Base-by-base conservation (phyloP, 2,888 invertebrate species). In the Drosophila crucigera region DNA sequence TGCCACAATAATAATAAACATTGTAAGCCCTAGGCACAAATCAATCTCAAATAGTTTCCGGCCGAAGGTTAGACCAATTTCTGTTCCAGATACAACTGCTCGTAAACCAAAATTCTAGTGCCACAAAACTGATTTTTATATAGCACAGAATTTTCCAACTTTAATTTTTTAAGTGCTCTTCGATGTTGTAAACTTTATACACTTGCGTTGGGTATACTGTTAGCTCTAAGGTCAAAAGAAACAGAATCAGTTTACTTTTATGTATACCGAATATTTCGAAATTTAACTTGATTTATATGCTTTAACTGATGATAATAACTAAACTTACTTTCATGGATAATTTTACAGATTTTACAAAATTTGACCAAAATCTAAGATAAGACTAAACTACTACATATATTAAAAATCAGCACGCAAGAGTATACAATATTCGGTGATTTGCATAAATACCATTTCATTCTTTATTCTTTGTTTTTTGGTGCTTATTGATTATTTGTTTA, bases 61-160 rank as follows among this genome's bases (percentile, higher is more conserved):
- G 30, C 25, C 83, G 89, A 84, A 84, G 84, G 90, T 84, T 90
- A 72, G 31, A 66, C 35, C 50, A 82, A 90, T 80, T 76, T 82
- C 65, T 52, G 54, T 61, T 76, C 52, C 53, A 50, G 35, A 67
- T 62, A 71, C 71, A 28, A 22, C 30, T 41, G 22, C 7, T 62
- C 62, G 68, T 65, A 78, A 69, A 77, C 54, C 43, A 68, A 78
- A 78, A 82, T 69, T 78, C 69, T 73, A 65, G 50, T 53, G 78
- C 82, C 59, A 68, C 63, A 73, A 78, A 65, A 70, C 54, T 60
- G 67, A 69, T 78, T 80, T 65, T 66, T 70, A 52, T 67, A 55
- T 47, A 43, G 52, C 55, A 33, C 39, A 58, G 33, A 39, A 39
- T 30, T 53, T 69, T 64, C 5, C 39, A 30, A 33, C 25, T 43